Evolutionary conservation across 2,113 vertebrate genomes (phyloP), one percentile per base, ranked within the genome.

Genomic region (Heterochromis multidens): DNA sequence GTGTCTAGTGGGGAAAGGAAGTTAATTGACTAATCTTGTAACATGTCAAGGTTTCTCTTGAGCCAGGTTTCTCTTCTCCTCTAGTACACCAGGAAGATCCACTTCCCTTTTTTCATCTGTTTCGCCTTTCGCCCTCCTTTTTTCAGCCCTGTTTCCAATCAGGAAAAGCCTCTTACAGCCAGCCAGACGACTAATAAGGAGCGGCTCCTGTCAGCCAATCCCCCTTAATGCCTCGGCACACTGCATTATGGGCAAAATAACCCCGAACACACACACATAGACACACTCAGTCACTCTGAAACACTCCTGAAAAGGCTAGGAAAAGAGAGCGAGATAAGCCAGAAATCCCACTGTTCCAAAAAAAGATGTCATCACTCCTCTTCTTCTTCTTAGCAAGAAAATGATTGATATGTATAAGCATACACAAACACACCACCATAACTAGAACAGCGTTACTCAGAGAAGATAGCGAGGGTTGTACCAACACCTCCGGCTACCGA

Each of bases 141-240:
- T 83, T 79, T 83, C 25, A 82, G 62, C 84, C 89, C 63, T 40
- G 70, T 88, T 90, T 92, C 79, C 52, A 91, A 90, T 83, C 91
- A 87, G 90, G 87, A 93, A 94, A 95, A 95, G 92, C 92, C 87
- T 94, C 93, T 95, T 94, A 88, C 87, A 89, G 88, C 80, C 91
- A 91, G 90, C 79, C 87, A 92, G 92, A 94, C 85, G 88, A 93
- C 94, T 94, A 95, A 95, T 95, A 95, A 95, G 94, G 90, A 93
- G 92, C 58, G 31, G 82, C 88, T 93, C 88, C 88, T 84, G 87
- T 87, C 90, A 88, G 91, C 88, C 92, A 94, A 93, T 94, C 92
- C 90, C 90, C 89, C 85, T 89, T 95, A 94, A 95, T 94, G 89
- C 89, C 80, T 89, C 82, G 62, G 92, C 92, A 92, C 84, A 91